phyloP scores from a whole-genome alignment of 2,113 vertebrate genomes.

The Osmerus mordax region DNA sequence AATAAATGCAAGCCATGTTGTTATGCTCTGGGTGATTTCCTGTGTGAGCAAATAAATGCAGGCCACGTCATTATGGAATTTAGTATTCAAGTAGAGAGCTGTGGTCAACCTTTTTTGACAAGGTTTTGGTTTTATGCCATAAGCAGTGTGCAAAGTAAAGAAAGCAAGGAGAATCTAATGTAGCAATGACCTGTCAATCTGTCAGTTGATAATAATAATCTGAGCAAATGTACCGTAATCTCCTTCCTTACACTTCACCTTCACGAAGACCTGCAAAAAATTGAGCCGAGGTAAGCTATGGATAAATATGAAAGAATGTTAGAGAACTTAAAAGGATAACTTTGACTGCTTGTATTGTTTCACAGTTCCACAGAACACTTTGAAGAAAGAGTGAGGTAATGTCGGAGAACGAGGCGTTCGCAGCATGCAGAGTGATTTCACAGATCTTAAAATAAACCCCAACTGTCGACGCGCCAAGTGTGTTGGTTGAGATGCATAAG shows the following conservation, averaged over 20 bases:
- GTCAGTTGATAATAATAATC: not conserved
- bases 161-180: not conserved
- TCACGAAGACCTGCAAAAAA: constrained; percentile 21
- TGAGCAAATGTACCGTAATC: constrained; percentile 14
- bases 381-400: constrained; percentile 45
- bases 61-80: constrained; percentile 21
- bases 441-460: constrained; percentile 69
- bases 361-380: constrained; percentile 48
- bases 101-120: constrained; percentile 20
- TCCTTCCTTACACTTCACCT: constrained; percentile 10
- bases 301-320: constrained; percentile 20
- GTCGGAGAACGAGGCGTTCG: constrained; percentile 50
- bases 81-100: constrained; percentile 28
- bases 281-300: constrained; percentile 20
- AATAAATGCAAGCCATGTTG: constrained; percentile 38
- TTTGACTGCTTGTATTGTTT: constrained; percentile 41
- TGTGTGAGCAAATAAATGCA: not conserved
- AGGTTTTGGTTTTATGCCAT: not conserved
- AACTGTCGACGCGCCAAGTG: constrained; percentile 57
- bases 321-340: constrained; percentile 33
- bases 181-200: too few species aligned
- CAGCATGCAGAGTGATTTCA: constrained; percentile 51
- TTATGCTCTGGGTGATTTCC: not conserved
- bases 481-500: constrained; percentile 42
- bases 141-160: not conserved